A percentile compares a stretch with the other conserved stretches of the same genome.
Evolutionary conservation across 2,113 vertebrate genomes (phyloP).

Genomic region (Dromaius novaehollandiae): DNA sequence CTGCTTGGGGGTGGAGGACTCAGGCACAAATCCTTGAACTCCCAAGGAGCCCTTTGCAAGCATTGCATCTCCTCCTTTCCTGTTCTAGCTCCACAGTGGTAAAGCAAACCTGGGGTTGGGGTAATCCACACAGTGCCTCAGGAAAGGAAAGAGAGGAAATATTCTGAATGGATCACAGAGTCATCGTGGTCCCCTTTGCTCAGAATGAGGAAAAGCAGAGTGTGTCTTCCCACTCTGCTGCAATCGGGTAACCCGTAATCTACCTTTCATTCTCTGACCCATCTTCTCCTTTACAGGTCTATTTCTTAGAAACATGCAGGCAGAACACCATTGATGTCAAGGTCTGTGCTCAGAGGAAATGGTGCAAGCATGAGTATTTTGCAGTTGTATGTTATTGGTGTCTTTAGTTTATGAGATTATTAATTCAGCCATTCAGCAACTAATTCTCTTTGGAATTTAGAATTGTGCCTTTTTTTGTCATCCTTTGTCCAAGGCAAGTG

Average conservation of each 20-base stretch:
- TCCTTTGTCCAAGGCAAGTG: neutral
- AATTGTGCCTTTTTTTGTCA: neutral
- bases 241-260: accelerated
- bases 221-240: neutral
- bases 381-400: neutral
- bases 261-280: neutral
- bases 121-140: neutral
- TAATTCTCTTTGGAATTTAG: neutral
- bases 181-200: neutral
- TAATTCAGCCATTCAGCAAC: neutral
- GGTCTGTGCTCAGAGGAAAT: neutral
- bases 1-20: neutral
- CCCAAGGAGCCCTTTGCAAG: neutral
- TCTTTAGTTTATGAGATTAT: neutral
- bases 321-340: neutral
- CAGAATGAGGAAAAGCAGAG: neutral
- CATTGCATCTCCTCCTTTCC: neutral
- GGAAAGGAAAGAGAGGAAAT: neutral
- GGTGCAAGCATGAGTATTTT: neutral
- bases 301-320: neutral
- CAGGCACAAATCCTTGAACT: neutral
- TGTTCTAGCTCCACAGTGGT: neutral
- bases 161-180: neutral
- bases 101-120: neutral
- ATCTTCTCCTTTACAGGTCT: neutral